phyloP scores from a whole-genome alignment of 2,797 vertebrate species.

The Siniperca scherzeri region DNA sequence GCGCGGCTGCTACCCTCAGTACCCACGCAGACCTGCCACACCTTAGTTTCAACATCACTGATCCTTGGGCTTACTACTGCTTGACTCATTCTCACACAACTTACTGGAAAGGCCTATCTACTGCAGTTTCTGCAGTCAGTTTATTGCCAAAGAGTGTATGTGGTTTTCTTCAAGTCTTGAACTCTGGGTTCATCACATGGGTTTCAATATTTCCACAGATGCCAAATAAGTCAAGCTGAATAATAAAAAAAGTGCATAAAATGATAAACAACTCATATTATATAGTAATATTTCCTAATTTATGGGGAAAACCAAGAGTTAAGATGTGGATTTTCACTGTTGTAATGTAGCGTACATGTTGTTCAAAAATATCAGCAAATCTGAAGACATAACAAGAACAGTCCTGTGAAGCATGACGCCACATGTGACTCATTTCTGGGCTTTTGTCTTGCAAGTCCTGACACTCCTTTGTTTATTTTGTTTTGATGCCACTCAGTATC shows the following conservation, averaged over 20 bases:
- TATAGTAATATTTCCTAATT: background rate
- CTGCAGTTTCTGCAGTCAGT: background rate
- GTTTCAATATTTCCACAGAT: background rate
- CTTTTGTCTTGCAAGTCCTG: slow-evolving; percentile 12
- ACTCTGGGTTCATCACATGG: background rate
- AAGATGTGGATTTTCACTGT: background rate
- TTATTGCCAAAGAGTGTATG: slow-evolving; percentile 14
- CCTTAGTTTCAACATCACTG: slow-evolving; percentile 80
- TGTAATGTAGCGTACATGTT: background rate
- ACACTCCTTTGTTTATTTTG: slow-evolving; percentile 27
- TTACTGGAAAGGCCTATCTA: slow-evolving; percentile 56
- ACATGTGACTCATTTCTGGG: slow-evolving; percentile 23
- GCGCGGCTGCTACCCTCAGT: slow-evolving; percentile 28
- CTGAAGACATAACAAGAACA: background rate
- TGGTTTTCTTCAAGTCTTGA: background rate
- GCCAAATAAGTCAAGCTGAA: background rate
- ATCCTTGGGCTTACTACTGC: slow-evolving; percentile 54
- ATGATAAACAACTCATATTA: background rate
- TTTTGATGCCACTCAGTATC: background rate
- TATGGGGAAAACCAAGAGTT: background rate
- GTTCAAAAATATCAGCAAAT: background rate
- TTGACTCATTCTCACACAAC: slow-evolving; percentile 69
- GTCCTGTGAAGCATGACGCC: slow-evolving; percentile 18
- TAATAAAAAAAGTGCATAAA: background rate
- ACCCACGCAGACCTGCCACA: slow-evolving; percentile 71